These are phyloP conservation scores for Myxocyprinus asiaticus DNA, from an alignment of 2,113 vertebrate species.

Conservation along the genomic window DNA sequence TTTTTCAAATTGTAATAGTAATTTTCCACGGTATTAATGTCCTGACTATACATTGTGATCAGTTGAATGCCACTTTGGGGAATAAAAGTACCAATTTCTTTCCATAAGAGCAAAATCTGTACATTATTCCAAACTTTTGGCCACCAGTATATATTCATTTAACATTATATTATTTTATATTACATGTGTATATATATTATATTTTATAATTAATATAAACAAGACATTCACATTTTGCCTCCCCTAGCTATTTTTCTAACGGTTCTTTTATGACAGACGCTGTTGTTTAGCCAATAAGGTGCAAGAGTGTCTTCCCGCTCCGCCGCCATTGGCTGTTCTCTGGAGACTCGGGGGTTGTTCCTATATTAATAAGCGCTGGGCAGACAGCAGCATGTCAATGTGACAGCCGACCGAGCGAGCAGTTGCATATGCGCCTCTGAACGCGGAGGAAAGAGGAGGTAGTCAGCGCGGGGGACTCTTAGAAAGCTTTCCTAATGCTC, in stretches of 20 bases:
- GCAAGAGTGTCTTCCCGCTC: slow-evolving; percentile 73
- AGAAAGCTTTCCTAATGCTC: slow-evolving; percentile 24
- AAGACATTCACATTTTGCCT: slow-evolving; percentile 73
- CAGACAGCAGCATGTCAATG: slow-evolving; percentile 84
- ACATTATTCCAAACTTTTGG: no score
- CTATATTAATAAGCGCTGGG: slow-evolving; percentile 84
- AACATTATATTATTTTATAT: no score
- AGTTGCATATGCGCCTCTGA: slow-evolving; percentile 74
- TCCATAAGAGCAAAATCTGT: no score
- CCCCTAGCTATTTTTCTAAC: slow-evolving; percentile 52
- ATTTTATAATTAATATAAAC: slow-evolving; percentile 67
- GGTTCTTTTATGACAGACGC: slow-evolving; percentile 66
- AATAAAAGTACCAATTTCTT: no score
- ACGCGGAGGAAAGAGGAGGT: slow-evolving; percentile 71
- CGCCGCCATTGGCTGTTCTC: slow-evolving; percentile 78
- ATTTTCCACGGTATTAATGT: no score
- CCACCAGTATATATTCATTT: no score
- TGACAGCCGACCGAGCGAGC: slow-evolving; percentile 80
- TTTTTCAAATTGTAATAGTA: no score
- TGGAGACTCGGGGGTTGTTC: slow-evolving; percentile 77
- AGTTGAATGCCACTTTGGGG: no score
- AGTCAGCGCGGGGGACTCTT: no score
- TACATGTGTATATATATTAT: background rate
- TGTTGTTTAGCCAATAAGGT: slow-evolving; percentile 76
- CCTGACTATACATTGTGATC: no score